A percentile compares a stretch with the other conserved stretches of the same genome.
phyloP scores from a whole-genome alignment of 2,797 vertebrate species.

The Pterois miles region DNA sequence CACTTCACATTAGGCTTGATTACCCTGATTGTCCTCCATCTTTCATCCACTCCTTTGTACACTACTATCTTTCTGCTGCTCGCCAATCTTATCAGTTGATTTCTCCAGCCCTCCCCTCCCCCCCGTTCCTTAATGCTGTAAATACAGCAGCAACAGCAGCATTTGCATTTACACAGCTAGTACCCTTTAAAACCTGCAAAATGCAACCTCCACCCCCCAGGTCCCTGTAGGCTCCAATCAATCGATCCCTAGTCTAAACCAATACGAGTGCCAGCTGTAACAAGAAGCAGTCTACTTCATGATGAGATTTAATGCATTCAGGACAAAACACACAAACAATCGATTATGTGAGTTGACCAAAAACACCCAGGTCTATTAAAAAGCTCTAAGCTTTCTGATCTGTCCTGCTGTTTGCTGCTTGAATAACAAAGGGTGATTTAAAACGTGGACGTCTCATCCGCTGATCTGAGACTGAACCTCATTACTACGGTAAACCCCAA shows the following conservation, averaged over 20 bases:
- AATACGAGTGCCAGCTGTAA: conserved; percentile 42
- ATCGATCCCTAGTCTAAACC: conserved; percentile 47
- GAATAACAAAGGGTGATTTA: conserved; percentile 45
- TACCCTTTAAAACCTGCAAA: conserved; percentile 19
- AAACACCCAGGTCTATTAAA: conserved; percentile 30
- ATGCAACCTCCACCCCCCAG: not conserved
- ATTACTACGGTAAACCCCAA: conserved; percentile 57
- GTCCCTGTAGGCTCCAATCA: conserved; percentile 35
- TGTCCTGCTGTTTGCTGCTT: conserved; percentile 32
- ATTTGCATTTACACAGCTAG: conserved; percentile 1
- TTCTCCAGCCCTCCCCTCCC: not conserved
- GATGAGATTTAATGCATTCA: conserved; percentile 62
- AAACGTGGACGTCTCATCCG: conserved; percentile 1
- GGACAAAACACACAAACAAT: conserved; percentile 36
- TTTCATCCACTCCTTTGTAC: not conserved
- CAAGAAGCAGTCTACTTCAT: conserved; percentile 53
- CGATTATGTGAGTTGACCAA: conserved; percentile 35
- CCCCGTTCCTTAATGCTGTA: not conserved
- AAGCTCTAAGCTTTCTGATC: conserved; percentile 29
- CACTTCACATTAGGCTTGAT: conserved; percentile 28
- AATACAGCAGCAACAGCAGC: too few species aligned
- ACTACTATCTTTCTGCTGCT: not conserved
- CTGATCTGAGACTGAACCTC: conserved; percentile 59
- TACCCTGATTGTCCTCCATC: conserved; percentile 3
- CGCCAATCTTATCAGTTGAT: conserved; percentile 4